Base-by-base conservation (phyloP, 64 coral and sea anemone species). In the Cladopsammia gracilis region DNA sequence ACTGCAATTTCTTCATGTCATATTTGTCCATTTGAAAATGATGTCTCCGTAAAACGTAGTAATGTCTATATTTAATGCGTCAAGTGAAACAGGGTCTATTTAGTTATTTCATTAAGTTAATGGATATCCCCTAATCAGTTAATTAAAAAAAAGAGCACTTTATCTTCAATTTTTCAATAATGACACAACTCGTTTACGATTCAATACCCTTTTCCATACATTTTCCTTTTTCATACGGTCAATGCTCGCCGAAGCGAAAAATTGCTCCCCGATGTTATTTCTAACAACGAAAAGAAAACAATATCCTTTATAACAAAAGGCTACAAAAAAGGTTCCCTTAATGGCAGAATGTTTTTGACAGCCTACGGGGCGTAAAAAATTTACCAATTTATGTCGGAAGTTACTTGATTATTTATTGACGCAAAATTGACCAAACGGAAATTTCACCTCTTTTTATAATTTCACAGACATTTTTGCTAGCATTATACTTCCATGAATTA, bases 401-500 rank as follows among this genome's bases (percentile, higher is more conserved):
- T 61, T 15, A 19, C 20, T 48, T 67, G 42, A 62, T 67, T 84
- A 20, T 64, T 64, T 48, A 84, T 67, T 84, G 60, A 84, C 62
- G 47, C 80, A 66, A 66, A 66, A 84, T 84, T 84, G 58, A 24
- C 61, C 80, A 67, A 84, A 67, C 80, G 80, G 80, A 84, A 84
- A 84, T 84, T 84, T 84, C 62, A 64, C 19, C 61, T 84, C 80
- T 24, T 84, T 84, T 84, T 50, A 84, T 84, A 67, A 84, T 84
- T 84, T 84, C 20, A 45, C 12, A 22, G 11, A 50, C 62, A 84
- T 84, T 84, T 84, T 84, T 65, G 34, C 13, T 58, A 84, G 80
- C 80, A 84, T 84, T 84, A 84, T 84, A 24, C 60, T 84, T 67
- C 60, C 62, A 84, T 84, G 80, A 84, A 84, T 84, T 84, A 84